phyloP scores from a whole-genome alignment of 2,797 vertebrate species.

The Protonibea diacanthus region DNA sequence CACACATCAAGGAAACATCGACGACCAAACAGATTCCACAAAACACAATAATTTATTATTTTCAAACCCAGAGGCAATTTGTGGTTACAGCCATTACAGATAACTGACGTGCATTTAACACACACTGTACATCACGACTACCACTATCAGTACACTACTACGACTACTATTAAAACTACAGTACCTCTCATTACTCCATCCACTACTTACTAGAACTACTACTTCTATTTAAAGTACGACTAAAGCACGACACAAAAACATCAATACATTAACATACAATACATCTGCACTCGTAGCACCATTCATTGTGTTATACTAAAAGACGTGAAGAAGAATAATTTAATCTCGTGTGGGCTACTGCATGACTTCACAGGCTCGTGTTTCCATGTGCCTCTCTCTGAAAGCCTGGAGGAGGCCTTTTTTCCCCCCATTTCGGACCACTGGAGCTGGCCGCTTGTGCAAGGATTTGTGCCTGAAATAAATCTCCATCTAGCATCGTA shows the following conservation, averaged over 20 bases:
- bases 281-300: conserved; percentile 75
- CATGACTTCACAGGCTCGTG: conserved; percentile 64
- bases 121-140: conserved; percentile 63
- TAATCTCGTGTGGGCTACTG: conserved; percentile 54
- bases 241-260: conserved; percentile 64
- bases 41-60: conserved; percentile 78
- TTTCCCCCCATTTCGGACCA: conserved; percentile 15
- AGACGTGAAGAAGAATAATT: conserved; percentile 63
- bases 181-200: conserved; percentile 43
- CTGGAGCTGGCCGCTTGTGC: conserved; percentile 51
- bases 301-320: conserved; percentile 54
- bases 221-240: conserved; percentile 31
- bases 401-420: conserved; percentile 56
- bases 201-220: conserved; percentile 45
- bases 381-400: conserved; percentile 68
- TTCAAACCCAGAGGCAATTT: conserved; percentile 72
- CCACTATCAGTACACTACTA: conserved; percentile 38
- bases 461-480: conserved; percentile 52
- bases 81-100: conserved; percentile 72
- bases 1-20: neutral
- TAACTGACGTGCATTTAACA: conserved; percentile 61
- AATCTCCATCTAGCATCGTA: conserved; percentile 48
- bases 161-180: conserved; percentile 37
- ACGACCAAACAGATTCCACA: conserved; percentile 49
- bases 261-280: conserved; percentile 69